Conservation (phyloP, 2,888 invertebrate species). For the Microplitis deprimator region DNA sequence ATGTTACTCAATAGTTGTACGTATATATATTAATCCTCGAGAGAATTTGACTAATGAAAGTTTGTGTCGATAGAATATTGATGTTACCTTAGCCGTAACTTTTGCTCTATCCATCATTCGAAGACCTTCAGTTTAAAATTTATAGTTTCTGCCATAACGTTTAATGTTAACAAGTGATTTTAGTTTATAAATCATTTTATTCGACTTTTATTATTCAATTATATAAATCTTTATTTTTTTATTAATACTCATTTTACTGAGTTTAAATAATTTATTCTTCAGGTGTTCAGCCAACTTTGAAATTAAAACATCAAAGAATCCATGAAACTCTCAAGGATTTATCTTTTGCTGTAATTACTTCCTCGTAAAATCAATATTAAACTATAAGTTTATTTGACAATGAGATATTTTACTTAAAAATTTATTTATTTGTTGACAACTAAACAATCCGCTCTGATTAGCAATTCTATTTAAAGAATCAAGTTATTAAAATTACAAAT, state of each 20-base stretch:
- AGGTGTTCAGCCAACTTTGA: not conserved
- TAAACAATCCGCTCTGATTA: not conserved
- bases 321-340: not conserved
- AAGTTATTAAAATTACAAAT: not conserved
- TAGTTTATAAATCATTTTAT: constrained; percentile 13
- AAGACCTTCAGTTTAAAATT: constrained; percentile 1
- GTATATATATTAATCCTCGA: not conserved
- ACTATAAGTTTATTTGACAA: not conserved
- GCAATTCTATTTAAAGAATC: not conserved
- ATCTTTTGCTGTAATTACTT: constrained; percentile 3
- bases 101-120: constrained; percentile 16
- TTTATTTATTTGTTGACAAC: too few relatives aligned
- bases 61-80: constrained; percentile 16
- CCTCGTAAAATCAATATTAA: not conserved
- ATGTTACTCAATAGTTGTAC: not conserved
- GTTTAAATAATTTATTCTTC: not conserved
- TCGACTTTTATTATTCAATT: not conserved
- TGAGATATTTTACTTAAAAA: too few relatives aligned
- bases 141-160: not conserved
- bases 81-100: not conserved
- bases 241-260: not conserved
- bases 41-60: constrained; percentile 5
- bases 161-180: constrained; percentile 7
- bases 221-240: not conserved
- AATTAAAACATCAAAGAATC: not conserved